Percentiles rank a stretch among this genome's conserved stretches.
These are phyloP conservation scores for Macrotrachela quadricornifera DNA, from an alignment of 1,140 invertebrate species.

Conservation along the genomic window DNA sequence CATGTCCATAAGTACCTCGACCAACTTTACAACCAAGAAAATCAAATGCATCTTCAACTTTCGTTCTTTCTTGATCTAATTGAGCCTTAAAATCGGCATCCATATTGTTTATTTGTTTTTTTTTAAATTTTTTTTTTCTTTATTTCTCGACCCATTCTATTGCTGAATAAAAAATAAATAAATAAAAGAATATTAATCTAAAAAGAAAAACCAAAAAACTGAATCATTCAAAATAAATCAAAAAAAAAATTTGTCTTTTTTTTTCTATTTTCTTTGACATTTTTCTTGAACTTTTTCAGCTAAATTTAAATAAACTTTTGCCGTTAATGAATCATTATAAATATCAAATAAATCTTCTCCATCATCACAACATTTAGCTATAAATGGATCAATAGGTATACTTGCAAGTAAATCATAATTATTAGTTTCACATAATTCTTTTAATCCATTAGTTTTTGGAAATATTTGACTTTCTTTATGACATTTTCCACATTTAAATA, in stretches of 20 bases:
- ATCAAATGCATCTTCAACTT: conserved; percentile 95
- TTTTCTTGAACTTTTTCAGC: no score
- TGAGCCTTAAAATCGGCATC: conserved; percentile 95
- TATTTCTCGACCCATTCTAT: no score
- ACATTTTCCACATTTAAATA: conserved; percentile 70
- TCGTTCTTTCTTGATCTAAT: conserved; percentile 70
- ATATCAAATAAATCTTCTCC: conserved; percentile 48
- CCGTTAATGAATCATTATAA: conserved; percentile 43
- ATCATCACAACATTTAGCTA: conserved; percentile 40
- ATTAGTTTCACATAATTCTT: conserved; percentile 20
- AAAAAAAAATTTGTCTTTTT: no score
- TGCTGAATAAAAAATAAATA: no score
- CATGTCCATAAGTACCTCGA: conserved; percentile 92
- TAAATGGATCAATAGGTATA: conserved; percentile 29
- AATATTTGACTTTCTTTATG: conserved; percentile 55
- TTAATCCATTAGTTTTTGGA: conserved; percentile 43
- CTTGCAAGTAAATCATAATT: conserved; percentile 29
- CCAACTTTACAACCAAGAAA: conserved; percentile 98
- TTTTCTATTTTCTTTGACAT: no score
- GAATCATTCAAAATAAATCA: no score
- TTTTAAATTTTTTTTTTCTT: no score
- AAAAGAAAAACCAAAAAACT: no score
- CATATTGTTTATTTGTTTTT: conserved; percentile 37
- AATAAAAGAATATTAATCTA: no score
- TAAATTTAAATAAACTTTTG: conserved; percentile 12